Percentiles rank a stretch among this genome's conserved stretches.
phyloP scores from a whole-genome alignment of 2,797 vertebrate species.

The Clarias laeviceps region DNA sequence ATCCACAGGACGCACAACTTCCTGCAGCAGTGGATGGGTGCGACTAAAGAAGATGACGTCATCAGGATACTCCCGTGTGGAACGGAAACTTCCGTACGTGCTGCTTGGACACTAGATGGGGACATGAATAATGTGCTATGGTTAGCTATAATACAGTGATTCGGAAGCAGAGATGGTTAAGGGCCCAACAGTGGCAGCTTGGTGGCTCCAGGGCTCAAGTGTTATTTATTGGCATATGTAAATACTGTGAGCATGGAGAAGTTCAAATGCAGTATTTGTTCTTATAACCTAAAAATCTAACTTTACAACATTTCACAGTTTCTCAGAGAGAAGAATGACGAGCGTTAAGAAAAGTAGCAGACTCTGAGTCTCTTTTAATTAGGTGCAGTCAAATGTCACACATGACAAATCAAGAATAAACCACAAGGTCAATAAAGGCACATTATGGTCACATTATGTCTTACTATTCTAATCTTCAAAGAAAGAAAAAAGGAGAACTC shows the following conservation, averaged over 20 bases:
- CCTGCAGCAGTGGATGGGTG: slow-evolving; percentile 76
- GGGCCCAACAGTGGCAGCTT: neutral
- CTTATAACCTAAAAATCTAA: neutral
- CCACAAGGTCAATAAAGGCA: slow-evolving; percentile 14
- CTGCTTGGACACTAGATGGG: slow-evolving; percentile 78
- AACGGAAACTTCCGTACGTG: slow-evolving; percentile 80
- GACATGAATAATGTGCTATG: neutral
- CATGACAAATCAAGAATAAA: slow-evolving; percentile 6
- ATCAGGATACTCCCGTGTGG: slow-evolving; percentile 82
- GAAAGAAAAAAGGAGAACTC: slow-evolving; percentile 59
- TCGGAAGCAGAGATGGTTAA: neutral
- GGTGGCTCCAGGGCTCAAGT: neutral
- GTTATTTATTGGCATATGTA: neutral
- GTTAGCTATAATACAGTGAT: neutral
- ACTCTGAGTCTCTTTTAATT: slow-evolving; percentile 6
- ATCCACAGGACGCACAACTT: slow-evolving; percentile 75
- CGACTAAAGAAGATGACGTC: slow-evolving; percentile 84
- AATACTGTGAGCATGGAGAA: neutral
- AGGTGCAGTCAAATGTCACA: slow-evolving; percentile 1
- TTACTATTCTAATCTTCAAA: neutral
- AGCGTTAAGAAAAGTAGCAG: slow-evolving; percentile 1
- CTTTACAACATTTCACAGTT: neutral
- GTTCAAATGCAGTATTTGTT: neutral
- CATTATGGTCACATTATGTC: neutral
- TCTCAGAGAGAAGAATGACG: neutral